Evolutionary conservation across 2,888 invertebrate species (phyloP).

Genomic region (Drosophila kokeensis): DNA sequence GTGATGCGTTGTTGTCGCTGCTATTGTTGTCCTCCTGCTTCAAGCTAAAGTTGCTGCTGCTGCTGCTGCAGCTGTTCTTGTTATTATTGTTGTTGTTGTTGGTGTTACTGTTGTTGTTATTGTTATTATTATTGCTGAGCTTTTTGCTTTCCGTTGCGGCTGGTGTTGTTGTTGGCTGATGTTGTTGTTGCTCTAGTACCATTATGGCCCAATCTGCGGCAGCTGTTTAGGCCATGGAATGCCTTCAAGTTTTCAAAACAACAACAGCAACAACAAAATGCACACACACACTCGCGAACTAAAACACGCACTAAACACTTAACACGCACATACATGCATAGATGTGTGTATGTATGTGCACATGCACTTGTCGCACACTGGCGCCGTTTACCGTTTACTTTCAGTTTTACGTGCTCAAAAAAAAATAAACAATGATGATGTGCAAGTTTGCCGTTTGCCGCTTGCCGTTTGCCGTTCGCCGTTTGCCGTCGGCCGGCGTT

Average conservation of each 20-base stretch:
- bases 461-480: slow-evolving; percentile 39
- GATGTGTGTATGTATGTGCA: not conserved
- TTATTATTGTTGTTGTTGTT: slow-evolving; percentile 29
- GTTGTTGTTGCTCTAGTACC: slow-evolving; percentile 81
- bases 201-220: slow-evolving; percentile 70
- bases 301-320: slow-evolving; percentile 34
- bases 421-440: slow-evolving; percentile 25
- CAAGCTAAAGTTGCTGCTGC: slow-evolving; percentile 33
- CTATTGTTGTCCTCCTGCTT: slow-evolving; percentile 52
- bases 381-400: slow-evolving; percentile 42
- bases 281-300: not conserved
- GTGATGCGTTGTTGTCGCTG: slow-evolving; percentile 21
- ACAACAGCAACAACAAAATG: not conserved
- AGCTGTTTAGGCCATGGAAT: slow-evolving; percentile 52
- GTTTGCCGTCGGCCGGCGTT: slow-evolving; percentile 67
- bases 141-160: slow-evolving; percentile 21
- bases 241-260: slow-evolving; percentile 26
- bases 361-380: slow-evolving; percentile 18
- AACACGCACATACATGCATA: slow-evolving; percentile 9
- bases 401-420: slow-evolving; percentile 56
- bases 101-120: slow-evolving; percentile 20
- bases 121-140: slow-evolving; percentile 19
- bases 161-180: slow-evolving; percentile 24
- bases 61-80: slow-evolving; percentile 33
- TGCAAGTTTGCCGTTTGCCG: slow-evolving; percentile 42